Conservation (phyloP, 2,113 vertebrate species). For the Gracilinanus agilis region DNA sequence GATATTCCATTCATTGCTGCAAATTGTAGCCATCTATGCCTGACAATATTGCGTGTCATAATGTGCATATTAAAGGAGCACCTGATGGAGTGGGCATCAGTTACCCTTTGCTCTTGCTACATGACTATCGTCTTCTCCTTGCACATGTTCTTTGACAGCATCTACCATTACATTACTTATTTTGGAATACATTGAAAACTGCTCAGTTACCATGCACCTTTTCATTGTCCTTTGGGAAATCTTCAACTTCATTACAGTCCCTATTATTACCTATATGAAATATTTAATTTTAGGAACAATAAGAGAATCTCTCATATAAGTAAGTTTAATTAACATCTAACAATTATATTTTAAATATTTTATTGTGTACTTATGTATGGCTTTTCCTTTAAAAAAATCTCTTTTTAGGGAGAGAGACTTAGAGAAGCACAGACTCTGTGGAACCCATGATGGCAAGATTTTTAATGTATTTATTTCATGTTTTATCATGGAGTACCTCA, state of each 20-base stretch:
- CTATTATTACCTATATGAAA: background rate
- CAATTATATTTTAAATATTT: background rate
- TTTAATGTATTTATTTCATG: background rate
- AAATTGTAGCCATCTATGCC: background rate
- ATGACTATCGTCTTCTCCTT: background rate
- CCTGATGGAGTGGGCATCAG: too few relatives aligned
- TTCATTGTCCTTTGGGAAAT: background rate
- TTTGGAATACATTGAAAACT: background rate
- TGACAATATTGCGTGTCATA: background rate
- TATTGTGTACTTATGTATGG: background rate
- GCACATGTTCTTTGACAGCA: background rate
- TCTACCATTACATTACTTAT: background rate
- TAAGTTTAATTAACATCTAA: background rate
- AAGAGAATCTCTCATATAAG: background rate
- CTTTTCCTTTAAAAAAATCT: background rate
- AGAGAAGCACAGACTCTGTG: background rate
- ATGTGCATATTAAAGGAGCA: background rate
- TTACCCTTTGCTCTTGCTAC: background rate
- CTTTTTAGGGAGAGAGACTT: background rate
- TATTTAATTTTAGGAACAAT: background rate
- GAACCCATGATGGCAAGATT: background rate
- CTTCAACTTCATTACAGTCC: background rate
- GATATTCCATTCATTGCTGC: background rate
- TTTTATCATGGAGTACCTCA: background rate
- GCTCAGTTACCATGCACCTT: background rate